Evolutionary conservation across 2,113 vertebrate genomes (phyloP), one percentile per base, ranked within the genome.

Genomic region (Tapirus terrestris): DNA sequence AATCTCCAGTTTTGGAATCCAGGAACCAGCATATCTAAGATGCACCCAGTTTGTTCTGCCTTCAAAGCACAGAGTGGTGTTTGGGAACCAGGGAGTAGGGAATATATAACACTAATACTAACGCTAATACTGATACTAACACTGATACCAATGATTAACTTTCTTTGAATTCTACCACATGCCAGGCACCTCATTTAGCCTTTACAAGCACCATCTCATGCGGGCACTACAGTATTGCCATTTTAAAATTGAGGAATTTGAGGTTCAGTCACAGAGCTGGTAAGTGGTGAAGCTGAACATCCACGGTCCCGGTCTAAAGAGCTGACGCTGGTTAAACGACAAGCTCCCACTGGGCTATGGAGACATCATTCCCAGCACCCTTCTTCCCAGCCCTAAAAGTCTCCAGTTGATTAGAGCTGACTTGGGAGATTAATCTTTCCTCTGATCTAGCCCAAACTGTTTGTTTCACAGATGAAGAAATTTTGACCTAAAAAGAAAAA

Each of bases 401-500:
- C 70, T 61, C 56, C 27, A 2, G 13, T 0, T 70, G 65, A 53
- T n/a, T 21, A n/a, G n/a, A 51, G n/a, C 25, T 82, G 70, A 39
- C 18, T 14, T 0, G 0, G 18, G 73, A 70, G 29, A 36, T 81
- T 27, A 67, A 83, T 63, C 20, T 25, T 4, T 58, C 21, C 79
- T 83, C 73, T 77, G 33, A 68, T 43, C 33, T 31, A 60, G 17
- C 18, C 58, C 45, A 58, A 39, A 12, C 8, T 48, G 10, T 61
- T 75, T 58, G 39, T 88, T 95, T 88, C 72, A 68, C 14, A 61
- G 75, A 86, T 56, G 61, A 95, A 73, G 12, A 89, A 45, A 79
- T 4, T 72, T 48, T 31, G 51, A 77, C 65, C 43, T 76, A 33
- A 56, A 63, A 39, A 90, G 58, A 81, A 17, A 68, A 27, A 87